A percentile compares a stretch with the other conserved stretches of the same genome.
Conservation (phyloP, 2,113 vertebrate genomes). For the Enhydra lutris region DNA sequence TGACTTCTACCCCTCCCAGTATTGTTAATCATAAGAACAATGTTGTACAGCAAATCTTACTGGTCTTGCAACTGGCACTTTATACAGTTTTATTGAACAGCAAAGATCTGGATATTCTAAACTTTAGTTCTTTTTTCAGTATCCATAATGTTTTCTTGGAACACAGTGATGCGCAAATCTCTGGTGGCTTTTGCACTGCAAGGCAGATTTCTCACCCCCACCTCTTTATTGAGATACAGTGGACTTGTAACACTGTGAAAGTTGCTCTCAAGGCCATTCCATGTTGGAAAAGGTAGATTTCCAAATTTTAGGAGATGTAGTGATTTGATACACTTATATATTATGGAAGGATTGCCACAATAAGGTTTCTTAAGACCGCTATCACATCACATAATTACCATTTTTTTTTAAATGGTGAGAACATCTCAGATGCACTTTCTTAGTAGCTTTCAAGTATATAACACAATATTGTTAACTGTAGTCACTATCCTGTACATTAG, state of each 20-base stretch:
- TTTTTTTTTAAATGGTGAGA: background rate
- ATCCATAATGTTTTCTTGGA: background rate
- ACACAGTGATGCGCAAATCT: background rate
- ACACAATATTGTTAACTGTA: background rate
- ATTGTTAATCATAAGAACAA: background rate
- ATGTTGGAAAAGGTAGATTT: background rate
- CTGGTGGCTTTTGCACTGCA: background rate
- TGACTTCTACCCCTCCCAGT: no score
- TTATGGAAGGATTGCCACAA: background rate
- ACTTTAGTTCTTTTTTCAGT: background rate
- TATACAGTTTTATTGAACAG: background rate
- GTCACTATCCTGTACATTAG: background rate
- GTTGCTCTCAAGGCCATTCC: background rate
- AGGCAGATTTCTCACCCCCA: no score
- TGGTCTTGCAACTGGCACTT: background rate
- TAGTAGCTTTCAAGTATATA: background rate
- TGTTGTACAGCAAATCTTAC: background rate
- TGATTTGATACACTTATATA: background rate
- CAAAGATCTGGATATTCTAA: background rate
- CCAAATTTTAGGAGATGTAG: no score
- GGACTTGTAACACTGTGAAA: background rate
- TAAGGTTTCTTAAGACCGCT: background rate
- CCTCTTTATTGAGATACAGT: background rate
- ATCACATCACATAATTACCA: background rate
- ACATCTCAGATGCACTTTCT: background rate